Evolutionary conservation across 1,140 invertebrate species (phyloP).

Genomic region (Drosophila micromelanica): DNA sequence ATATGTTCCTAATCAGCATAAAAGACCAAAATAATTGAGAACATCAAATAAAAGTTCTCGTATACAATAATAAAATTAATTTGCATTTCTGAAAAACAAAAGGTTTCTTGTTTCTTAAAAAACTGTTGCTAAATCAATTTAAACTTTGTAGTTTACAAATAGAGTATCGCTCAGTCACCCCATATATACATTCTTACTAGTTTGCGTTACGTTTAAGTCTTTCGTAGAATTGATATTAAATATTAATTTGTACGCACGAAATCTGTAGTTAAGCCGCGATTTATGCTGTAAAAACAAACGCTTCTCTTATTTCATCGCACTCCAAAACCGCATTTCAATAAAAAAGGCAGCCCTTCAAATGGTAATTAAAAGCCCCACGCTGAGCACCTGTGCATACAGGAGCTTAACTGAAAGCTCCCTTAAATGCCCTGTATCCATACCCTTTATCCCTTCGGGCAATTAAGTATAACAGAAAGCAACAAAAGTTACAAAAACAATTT

Average conservation of each 20-base stretch:
- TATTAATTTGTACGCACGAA: constrained; percentile 38
- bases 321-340: too few relatives aligned
- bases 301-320: neutral
- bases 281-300: constrained; percentile 27
- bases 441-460: too few relatives aligned
- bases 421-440: neutral
- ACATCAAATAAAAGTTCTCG: too few relatives aligned
- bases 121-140: too few relatives aligned
- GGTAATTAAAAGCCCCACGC: constrained; percentile 30
- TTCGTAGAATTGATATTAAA: constrained; percentile 33
- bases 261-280: constrained; percentile 39
- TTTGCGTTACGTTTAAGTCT: neutral
- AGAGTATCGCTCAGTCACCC: too few relatives aligned
- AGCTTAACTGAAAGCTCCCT: constrained; percentile 3
- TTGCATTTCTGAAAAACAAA: too few relatives aligned
- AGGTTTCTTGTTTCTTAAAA: too few relatives aligned
- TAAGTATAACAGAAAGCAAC: neutral
- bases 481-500: neutral
- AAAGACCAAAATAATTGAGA: too few relatives aligned
- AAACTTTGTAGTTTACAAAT: too few relatives aligned
- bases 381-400: constrained; percentile 21
- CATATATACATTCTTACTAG: too few relatives aligned
- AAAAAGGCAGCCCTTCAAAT: constrained; percentile 12
- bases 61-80: too few relatives aligned
- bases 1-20: too few relatives aligned